These are phyloP conservation scores for Ophonus ardosiacus DNA, from an alignment of 2,888 invertebrate genomes.

Conservation along the genomic window DNA sequence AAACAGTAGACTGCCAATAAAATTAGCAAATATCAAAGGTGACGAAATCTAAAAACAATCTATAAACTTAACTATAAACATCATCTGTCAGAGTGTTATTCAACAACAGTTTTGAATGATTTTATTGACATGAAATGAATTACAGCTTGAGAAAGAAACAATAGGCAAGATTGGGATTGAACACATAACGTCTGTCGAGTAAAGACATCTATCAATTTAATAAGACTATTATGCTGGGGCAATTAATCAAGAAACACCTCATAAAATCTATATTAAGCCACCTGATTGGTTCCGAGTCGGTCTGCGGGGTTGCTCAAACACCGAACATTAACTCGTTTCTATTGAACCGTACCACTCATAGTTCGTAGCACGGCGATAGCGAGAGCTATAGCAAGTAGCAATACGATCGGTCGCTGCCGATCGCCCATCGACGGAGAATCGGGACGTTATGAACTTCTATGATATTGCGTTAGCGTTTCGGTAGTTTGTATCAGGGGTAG, in stretches of 20 bases:
- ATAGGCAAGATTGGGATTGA: conserved; percentile 18
- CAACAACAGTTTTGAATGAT: neutral
- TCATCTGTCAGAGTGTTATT: neutral
- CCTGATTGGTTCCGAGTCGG: conserved; percentile 25
- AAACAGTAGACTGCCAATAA: neutral
- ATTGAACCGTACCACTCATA: conserved; percentile 14
- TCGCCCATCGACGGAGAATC: neutral
- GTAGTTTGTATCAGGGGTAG: conserved; percentile 12
- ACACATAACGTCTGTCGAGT: conserved; percentile 22
- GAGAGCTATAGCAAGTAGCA: neutral
- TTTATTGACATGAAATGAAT: conserved; percentile 40
- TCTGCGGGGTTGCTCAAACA: conserved; percentile 29
- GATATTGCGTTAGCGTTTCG: conserved; percentile 17
- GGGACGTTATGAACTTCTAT: conserved; percentile 3
- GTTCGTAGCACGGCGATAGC: too few species aligned
- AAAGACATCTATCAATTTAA: conserved; percentile 55
- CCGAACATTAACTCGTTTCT: conserved; percentile 33
- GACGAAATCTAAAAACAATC: neutral
- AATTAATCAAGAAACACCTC: conserved; percentile 53
- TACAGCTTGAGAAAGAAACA: neutral
- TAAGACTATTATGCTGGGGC: conserved; percentile 49
- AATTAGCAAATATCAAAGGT: neutral
- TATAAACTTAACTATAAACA: neutral
- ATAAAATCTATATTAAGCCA: conserved; percentile 55
- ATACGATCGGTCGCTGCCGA: neutral